Base-by-base conservation (phyloP, 1,140 invertebrate species). In the Procambarus virginalis region DNA sequence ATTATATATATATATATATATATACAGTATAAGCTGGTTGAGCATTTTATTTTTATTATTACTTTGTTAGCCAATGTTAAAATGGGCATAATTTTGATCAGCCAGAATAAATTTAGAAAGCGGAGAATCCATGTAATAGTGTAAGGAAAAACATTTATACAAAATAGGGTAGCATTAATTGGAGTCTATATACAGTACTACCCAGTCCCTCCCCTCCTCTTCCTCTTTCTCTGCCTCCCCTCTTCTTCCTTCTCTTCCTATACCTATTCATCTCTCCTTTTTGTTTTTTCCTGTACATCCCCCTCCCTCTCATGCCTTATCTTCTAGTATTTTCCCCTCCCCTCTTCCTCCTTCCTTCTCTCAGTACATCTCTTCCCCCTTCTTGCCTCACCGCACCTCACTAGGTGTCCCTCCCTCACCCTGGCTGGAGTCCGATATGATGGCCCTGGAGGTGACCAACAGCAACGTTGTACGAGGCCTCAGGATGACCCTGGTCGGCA, bases 401-500 rank as follows among this genome's bases (percentile, higher is more conserved):
- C 34, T 34, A 34, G 34, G 34, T 34, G 34, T 34, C 34, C 1
- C 34, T 64, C 4, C 12, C 60, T 93, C 92, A 95, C 94, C 94
- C 94, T 83, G 92, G 91, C 90, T 93, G 91, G 5, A 95, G 90
- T 55, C 93, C 93, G 45, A 93, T 93, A 58, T 94, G 93, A 77
- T 93, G 93, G 2, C 95, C 95, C 90, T 95, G 94, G 70, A 95
- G 92, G 92, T 95, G 95, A 48, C 95, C 95, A 51, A 95, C 93
- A 45, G 95, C 95, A 20, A 95, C 92, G 92, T 95, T 95, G 92
- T 95, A 95, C 14, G 94, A 93, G 1, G 95, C 94, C 91, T 95
- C 94, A 6, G 95, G 94, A 93, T 95, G 95, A 1, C 95, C 95
- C 91, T 95, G 94, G 60, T 95, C 94, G 10, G 95, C 94, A 10